Evolutionary conservation across 2,113 vertebrate genomes (phyloP), one percentile per base, ranked within the genome.

Genomic region (Onychorhynchus coronatus): DNA sequence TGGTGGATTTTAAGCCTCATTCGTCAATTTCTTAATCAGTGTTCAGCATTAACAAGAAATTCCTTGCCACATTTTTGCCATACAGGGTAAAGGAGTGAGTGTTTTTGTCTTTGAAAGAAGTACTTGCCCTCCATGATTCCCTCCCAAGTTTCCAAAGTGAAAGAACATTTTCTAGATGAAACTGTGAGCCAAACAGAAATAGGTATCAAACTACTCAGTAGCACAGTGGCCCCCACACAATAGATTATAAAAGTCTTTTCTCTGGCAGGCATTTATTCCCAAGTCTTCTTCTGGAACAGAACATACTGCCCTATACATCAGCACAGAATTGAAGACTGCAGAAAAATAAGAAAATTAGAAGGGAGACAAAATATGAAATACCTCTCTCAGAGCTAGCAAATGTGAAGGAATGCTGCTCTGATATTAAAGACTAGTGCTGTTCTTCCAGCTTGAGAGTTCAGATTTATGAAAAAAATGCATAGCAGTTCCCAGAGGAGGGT

Each of bases 271-370:
- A 61, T 92, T 96, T 94, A 67, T 92, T 94, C 93, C 68, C 55
- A 75, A 89, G 80, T 74, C 50, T 24, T 97, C 85, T 85, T 81
- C 72, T 93, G 27, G 90, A 95, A 89, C 94, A 97, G 93, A 97
- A 85, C 91, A 94, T 91, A 41, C 75, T 79, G 67, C 91, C 91
- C 59, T 95, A 91, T 88, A 94, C 85, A 92, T 59, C 78, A 88
- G 14, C 30, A 76, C 93, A 89, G 81, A 94, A 76, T 23, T 83
- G 84, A 88, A 95, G 76, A 74, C 41, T 94, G 50, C 90, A 68
- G 50, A 53, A 78, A 97, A 88, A 61, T 62, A 83, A 93, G 95
- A 87, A 96, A 97, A 97, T 77, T 73, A 94, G 82, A 89, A 93
- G n/a, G 35, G n/a, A 84, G 44, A 87, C 18, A 86, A 94, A 92